Base-by-base conservation (phyloP, 2,888 invertebrate species). In the Drosophila neutralis region DNA sequence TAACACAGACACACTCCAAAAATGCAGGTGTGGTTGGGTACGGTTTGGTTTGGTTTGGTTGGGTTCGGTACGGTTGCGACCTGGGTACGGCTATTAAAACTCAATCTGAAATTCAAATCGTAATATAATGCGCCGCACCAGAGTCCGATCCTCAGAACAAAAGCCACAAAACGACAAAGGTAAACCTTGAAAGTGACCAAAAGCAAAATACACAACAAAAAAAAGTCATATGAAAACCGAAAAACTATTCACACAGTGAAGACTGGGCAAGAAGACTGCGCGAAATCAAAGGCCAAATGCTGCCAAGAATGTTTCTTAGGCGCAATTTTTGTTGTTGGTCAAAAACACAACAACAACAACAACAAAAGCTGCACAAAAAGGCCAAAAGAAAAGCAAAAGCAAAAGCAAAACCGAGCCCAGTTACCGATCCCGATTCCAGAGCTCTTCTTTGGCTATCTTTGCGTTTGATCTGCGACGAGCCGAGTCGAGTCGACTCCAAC, bases 21-120 rank as follows among this genome's bases (percentile, higher is more conserved):
- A 67, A 78, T 81, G 83, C 82, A 82, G 82, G 82, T 82, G 82
- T 82, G 82, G 79, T 78, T 78, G 29, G 42, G 11, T 48, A 29
- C 13, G 29, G 69, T 27, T 36, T 21, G 76, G 64, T 63, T 58
- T 36, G 62, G 38, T 45, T 45, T 10, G 21, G 2, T 29, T 21
- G 29, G 73, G 63, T 63, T 60, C 42, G 62, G 42, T 61, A 49
- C 31, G 35, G 11, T 18, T 54, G 27, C 49, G 27, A 62, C 59
- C 56, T 59, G 49, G 58, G 76, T 57, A 56, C 65, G 84, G 90
- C 90, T 83, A 90, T 88, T 88, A 87, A 87, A 88, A 83, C 90
- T 90, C 87, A 87, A 87, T 87, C 87, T 90, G 90, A 87, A 87
- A 86, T 90, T 87, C 87, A 87, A 87, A 87, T 87, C 87, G 87